Percentiles rank a stretch among this genome's conserved stretches.
Evolutionary conservation across 2,113 vertebrate genomes (phyloP).

Genomic region (Anoplopoma fimbria): DNA sequence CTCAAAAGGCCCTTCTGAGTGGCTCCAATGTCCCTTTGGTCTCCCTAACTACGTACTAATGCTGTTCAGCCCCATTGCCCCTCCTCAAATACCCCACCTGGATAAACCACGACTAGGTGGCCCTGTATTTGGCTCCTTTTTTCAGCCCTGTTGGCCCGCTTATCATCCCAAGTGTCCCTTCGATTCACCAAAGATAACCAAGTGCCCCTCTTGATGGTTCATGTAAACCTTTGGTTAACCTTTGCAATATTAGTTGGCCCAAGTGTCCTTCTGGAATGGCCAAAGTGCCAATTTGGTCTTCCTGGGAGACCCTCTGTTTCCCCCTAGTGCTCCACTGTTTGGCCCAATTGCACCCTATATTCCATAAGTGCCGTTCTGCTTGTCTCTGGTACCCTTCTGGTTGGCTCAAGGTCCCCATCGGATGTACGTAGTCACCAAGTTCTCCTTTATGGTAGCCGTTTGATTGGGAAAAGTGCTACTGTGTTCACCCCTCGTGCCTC

Average conservation of each 20-base stretch:
- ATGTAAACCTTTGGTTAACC: neutral
- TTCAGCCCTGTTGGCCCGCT: too few species aligned
- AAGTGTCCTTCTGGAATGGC: neutral
- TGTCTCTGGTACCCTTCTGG: neutral
- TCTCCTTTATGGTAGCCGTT: neutral
- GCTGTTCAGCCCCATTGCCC: neutral
- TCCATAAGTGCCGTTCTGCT: neutral
- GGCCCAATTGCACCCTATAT: neutral
- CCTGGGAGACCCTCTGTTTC: neutral
- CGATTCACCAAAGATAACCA: neutral
- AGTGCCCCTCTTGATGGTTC: too few species aligned
- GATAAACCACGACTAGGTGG: neutral
- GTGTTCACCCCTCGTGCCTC: neutral
- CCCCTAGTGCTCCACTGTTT: neutral
- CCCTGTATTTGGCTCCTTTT: too few species aligned
- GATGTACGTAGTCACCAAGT: neutral
- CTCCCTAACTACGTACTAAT: neutral
- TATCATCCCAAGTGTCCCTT: neutral
- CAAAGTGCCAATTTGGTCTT: neutral
- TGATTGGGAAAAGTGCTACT: neutral
- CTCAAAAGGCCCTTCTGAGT: neutral
- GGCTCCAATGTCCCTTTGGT: neutral
- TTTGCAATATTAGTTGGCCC: neutral
- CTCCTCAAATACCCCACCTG: neutral
- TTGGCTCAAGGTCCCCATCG: too few species aligned